Percentiles rank a stretch among this genome's conserved stretches.
Conservation (phyloP, 2,888 invertebrate genomes). For the Apeira syringaria region DNA sequence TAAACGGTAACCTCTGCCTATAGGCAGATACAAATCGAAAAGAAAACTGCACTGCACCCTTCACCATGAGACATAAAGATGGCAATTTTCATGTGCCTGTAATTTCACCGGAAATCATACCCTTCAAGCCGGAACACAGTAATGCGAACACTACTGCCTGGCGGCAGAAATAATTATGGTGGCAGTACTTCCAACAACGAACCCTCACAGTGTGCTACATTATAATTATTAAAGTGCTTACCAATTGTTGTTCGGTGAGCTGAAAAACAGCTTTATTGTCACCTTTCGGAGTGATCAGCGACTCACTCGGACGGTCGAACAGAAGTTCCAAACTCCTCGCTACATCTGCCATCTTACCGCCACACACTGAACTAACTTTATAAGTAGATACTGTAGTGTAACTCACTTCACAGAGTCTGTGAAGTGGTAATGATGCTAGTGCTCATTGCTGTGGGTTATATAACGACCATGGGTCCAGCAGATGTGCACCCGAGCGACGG, state of each 20-base stretch:
- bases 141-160: too few relatives aligned
- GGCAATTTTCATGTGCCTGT: too few relatives aligned
- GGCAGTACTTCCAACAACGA: too few relatives aligned
- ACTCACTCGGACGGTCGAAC: slow-evolving; percentile 85
- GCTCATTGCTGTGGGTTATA: slow-evolving; percentile 31
- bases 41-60: too few relatives aligned
- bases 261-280: slow-evolving; percentile 84
- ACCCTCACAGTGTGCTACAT: too few relatives aligned
- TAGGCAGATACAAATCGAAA: too few relatives aligned
- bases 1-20: too few relatives aligned
- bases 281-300: slow-evolving; percentile 85
- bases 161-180: too few relatives aligned
- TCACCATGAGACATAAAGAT: too few relatives aligned
- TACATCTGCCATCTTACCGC: slow-evolving; percentile 47
- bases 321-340: slow-evolving; percentile 60
- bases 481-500: background rate
- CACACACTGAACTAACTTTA: slow-evolving; percentile 3
- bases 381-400: slow-evolving; percentile 14
- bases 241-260: slow-evolving; percentile 84
- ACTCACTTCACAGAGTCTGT: slow-evolving; percentile 67
- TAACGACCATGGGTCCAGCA: slow-evolving; percentile 17
- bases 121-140: too few relatives aligned
- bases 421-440: slow-evolving; percentile 53
- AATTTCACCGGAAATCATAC: too few relatives aligned
- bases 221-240: slow-evolving; percentile 47